Conservation (phyloP, 2,113 vertebrate species). For the Pseudorasbora parva region DNA sequence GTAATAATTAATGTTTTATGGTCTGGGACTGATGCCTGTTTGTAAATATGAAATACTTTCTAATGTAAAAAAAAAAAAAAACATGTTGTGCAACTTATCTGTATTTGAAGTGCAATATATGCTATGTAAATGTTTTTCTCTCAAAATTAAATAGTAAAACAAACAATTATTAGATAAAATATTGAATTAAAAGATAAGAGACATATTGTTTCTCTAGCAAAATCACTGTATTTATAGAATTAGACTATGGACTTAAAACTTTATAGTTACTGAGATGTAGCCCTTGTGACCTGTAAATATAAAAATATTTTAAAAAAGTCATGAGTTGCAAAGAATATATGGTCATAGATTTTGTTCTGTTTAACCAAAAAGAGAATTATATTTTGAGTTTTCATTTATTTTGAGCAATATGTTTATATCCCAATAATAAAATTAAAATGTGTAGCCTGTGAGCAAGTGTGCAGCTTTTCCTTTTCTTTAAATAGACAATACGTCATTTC, state of each 20-base stretch:
- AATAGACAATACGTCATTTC: background rate
- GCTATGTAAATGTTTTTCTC: background rate
- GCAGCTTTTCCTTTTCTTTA: too few species aligned
- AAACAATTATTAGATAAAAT: background rate
- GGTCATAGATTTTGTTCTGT: background rate
- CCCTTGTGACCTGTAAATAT: background rate
- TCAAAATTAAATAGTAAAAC: background rate
- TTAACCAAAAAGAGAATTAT: background rate
- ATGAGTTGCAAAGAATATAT: background rate
- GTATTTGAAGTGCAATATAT: background rate
- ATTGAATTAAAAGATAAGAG: background rate
- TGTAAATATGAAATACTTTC: background rate
- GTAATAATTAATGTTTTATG: background rate
- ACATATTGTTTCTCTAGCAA: background rate
- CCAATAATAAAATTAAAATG: background rate
- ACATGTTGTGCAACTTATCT: background rate
- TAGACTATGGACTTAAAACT: background rate
- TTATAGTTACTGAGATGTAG: slow-evolving; percentile 8
- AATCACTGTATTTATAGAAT: background rate
- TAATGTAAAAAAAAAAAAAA: background rate
- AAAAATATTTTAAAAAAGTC: too few species aligned
- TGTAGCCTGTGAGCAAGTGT: background rate
- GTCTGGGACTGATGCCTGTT: background rate
- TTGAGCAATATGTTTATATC: background rate
- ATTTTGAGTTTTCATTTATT: background rate